These are phyloP conservation scores for Paracentrotus lividus DNA, from an alignment of 53 echinoderm and acorn worm species.

Conservation along the genomic window DNA sequence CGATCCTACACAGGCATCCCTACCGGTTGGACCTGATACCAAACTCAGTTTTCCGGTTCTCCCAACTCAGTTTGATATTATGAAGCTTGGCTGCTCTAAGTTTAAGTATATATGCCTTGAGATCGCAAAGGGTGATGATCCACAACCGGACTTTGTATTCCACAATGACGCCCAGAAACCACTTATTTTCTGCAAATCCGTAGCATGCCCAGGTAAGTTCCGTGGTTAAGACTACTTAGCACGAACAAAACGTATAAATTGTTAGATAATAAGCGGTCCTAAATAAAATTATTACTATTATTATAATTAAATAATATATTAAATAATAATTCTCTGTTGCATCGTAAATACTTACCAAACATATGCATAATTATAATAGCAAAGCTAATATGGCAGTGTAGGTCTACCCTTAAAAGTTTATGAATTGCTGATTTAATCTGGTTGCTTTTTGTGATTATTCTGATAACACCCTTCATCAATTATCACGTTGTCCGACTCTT, in stretches of 20 bases:
- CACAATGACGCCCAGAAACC: constrained; percentile 66
- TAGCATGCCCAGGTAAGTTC: constrained; percentile 29
- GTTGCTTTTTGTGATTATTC: too few relatives aligned
- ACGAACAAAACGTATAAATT: neutral
- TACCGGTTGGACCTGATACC: constrained; percentile 44
- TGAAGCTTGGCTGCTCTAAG: constrained; percentile 76
- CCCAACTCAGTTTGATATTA: constrained; percentile 70
- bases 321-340: too few relatives aligned
- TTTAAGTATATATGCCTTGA: constrained; percentile 84
- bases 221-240: neutral
- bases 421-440: too few relatives aligned
- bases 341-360: too few relatives aligned
- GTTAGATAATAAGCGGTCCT: too few relatives aligned
- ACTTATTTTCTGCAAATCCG: constrained; percentile 39
- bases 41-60: constrained; percentile 71
- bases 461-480: too few relatives aligned
- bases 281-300: too few relatives aligned
- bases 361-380: too few relatives aligned
- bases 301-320: too few relatives aligned
- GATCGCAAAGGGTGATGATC: constrained; percentile 81
- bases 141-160: constrained; percentile 80
- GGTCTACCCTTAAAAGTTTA: too few relatives aligned
- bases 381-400: too few relatives aligned
- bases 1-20: constrained; percentile 62
- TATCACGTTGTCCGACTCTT: neutral